These are phyloP conservation scores for Caenorhabditis inopinata DNA, from an alignment of 1,140 invertebrate species.

Conservation along the genomic window DNA sequence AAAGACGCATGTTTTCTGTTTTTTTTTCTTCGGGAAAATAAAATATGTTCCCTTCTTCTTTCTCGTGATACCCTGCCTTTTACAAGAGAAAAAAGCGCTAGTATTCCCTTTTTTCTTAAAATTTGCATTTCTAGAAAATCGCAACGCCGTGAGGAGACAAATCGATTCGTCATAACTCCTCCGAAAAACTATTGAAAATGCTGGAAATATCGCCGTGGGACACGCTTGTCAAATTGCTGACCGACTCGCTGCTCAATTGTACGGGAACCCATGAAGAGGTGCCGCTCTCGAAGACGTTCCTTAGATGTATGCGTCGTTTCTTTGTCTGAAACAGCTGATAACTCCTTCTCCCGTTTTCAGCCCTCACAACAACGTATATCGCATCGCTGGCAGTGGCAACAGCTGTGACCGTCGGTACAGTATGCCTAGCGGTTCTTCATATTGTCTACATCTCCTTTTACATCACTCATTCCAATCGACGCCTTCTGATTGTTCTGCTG, in stretches of 20 bases:
- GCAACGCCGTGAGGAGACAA: background rate
- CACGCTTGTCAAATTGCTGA: constrained; percentile 46
- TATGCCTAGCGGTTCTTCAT: constrained; percentile 55
- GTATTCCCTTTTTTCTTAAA: background rate
- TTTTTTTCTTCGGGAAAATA: background rate
- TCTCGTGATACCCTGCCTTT: background rate
- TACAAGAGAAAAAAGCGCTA: too few species aligned
- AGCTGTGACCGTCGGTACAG: constrained; percentile 46
- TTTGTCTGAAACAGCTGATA: background rate
- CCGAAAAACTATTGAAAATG: background rate
- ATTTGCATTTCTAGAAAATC: constrained; percentile 23
- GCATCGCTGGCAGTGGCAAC: constrained; percentile 46
- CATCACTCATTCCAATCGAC: constrained; percentile 48
- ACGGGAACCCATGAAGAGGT: constrained; percentile 1
- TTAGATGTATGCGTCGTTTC: constrained; percentile 19
- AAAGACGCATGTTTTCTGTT: too few species aligned
- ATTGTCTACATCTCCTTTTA: constrained; percentile 54
- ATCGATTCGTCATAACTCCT: background rate
- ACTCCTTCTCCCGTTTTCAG: too few species aligned
- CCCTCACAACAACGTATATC: constrained; percentile 35
- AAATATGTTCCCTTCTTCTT: constrained; percentile 7
- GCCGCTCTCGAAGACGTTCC: constrained; percentile 44
- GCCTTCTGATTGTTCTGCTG: constrained; percentile 56
- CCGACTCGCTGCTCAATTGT: constrained; percentile 51
- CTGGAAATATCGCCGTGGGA: constrained; percentile 36